Percentiles rank a stretch among this genome's conserved stretches.
phyloP scores from a whole-genome alignment of 2,797 vertebrate species.

The Chloroceryle inda region DNA sequence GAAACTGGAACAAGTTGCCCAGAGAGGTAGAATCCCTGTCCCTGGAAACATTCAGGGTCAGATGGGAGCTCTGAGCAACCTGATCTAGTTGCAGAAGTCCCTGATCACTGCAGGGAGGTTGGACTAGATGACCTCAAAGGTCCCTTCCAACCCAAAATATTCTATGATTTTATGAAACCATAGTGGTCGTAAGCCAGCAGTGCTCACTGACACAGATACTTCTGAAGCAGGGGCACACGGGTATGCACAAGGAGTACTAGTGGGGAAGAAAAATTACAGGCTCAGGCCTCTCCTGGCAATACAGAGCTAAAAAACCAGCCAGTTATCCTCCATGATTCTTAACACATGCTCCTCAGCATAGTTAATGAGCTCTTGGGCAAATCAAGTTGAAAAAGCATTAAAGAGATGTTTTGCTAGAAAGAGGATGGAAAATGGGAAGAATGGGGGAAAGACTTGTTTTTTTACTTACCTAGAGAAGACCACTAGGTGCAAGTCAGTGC shows the following conservation, averaged over 20 bases:
- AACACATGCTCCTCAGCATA: not conserved
- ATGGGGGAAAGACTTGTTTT: not conserved
- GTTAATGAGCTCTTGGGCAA: not conserved
- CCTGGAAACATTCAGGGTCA: not conserved
- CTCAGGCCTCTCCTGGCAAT: not conserved
- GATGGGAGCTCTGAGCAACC: not conserved
- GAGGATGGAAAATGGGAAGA: not conserved
- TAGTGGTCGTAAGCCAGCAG: not conserved
- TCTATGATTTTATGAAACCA: not conserved
- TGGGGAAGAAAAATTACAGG: not conserved
- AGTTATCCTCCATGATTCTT: not conserved
- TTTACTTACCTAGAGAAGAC: not conserved
- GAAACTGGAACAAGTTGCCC: not conserved
- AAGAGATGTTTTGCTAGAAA: not conserved
- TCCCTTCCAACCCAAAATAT: not conserved
- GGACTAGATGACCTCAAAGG: not conserved
- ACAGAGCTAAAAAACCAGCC: not conserved
- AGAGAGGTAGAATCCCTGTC: not conserved
- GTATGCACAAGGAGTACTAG: not conserved
- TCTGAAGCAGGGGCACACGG: not conserved
- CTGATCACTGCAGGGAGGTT: not conserved
- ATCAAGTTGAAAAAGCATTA: not conserved
- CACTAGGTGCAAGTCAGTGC: not conserved
- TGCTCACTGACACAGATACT: not conserved
- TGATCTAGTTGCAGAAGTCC: not conserved